A percentile compares a stretch with the other conserved stretches of the same genome.
phyloP scores from a whole-genome alignment of 2,888 invertebrate species.

The Agriopis aurantiaria region DNA sequence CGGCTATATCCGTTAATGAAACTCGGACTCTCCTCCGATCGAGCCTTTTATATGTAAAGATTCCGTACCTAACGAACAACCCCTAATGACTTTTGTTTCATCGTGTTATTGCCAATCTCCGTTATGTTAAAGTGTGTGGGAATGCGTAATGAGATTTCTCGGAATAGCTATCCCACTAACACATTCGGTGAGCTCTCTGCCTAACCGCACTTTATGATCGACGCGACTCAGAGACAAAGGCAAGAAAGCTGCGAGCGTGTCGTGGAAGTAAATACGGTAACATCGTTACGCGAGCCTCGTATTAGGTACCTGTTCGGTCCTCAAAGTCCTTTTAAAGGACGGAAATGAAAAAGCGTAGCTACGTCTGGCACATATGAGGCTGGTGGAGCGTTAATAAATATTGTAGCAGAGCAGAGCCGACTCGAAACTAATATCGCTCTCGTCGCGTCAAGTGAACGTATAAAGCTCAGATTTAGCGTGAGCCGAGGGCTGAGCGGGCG shows the following conservation, averaged over 20 bases:
- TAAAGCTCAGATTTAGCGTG: slow-evolving; percentile 86
- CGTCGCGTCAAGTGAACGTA: slow-evolving; percentile 86
- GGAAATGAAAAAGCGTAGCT: slow-evolving; percentile 61
- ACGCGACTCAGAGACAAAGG: slow-evolving; percentile 39
- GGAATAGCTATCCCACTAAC: slow-evolving; percentile 41
- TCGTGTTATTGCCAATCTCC: slow-evolving; percentile 33
- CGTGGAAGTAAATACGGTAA: slow-evolving; percentile 46
- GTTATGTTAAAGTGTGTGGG: slow-evolving; percentile 14
- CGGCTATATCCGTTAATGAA: slow-evolving; percentile 76
- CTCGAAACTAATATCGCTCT: slow-evolving; percentile 85
- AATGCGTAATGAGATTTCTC: slow-evolving; percentile 43
- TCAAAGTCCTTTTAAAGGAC: slow-evolving; percentile 61
- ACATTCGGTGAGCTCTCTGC: slow-evolving; percentile 34
- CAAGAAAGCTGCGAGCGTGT: slow-evolving; percentile 40
- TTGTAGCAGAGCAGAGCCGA: slow-evolving; percentile 81
- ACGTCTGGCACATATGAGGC: slow-evolving; percentile 52
- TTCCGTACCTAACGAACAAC: slow-evolving; percentile 38
- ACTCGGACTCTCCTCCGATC: slow-evolving; percentile 59
- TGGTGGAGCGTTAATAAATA: slow-evolving; percentile 82
- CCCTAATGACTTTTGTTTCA: slow-evolving; percentile 39
- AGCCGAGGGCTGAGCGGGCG: slow-evolving; percentile 82
- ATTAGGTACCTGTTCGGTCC: slow-evolving; percentile 48
- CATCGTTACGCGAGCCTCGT: slow-evolving; percentile 42
- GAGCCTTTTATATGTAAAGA: slow-evolving; percentile 35
- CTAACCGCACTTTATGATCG: slow-evolving; percentile 43